phyloP scores from a whole-genome alignment of 2,113 vertebrate species.

The Daboia siamensis region DNA sequence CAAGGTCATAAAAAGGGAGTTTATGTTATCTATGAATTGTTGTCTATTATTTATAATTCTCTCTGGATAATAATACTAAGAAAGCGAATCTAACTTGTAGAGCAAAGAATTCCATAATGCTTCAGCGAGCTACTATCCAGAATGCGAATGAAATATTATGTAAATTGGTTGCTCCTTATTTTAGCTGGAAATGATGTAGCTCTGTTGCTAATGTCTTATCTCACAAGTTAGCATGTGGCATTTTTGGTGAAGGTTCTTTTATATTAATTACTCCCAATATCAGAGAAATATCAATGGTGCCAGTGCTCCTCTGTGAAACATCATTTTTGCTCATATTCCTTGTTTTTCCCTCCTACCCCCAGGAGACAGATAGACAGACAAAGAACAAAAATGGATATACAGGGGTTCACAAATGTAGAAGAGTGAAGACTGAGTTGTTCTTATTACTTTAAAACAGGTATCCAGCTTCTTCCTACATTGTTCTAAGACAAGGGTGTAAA shows the following conservation, averaged over 20 bases:
- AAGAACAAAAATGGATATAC: too few species aligned
- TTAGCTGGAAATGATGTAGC: neutral
- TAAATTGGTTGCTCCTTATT: neutral
- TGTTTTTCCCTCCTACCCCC: neutral
- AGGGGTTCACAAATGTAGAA: too few species aligned
- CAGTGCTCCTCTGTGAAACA: neutral
- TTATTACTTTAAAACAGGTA: too few species aligned
- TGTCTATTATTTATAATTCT: neutral
- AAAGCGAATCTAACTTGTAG: neutral
- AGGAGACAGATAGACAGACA: too few species aligned
- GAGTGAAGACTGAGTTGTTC: too few species aligned
- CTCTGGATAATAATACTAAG: neutral
- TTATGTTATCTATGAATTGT: neutral
- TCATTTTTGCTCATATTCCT: neutral
- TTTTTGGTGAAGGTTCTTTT: neutral
- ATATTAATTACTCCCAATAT: too few species aligned
- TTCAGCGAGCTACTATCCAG: neutral
- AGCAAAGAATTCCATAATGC: neutral
- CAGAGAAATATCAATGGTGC: neutral
- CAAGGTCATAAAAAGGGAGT: too few species aligned
- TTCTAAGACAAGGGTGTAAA: too few species aligned
- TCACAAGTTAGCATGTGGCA: neutral
- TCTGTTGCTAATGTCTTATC: neutral
- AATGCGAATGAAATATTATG: neutral
- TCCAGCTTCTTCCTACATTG: too few species aligned